Conservation (phyloP, 1,140 invertebrate species). For the Episyrphus balteatus region DNA sequence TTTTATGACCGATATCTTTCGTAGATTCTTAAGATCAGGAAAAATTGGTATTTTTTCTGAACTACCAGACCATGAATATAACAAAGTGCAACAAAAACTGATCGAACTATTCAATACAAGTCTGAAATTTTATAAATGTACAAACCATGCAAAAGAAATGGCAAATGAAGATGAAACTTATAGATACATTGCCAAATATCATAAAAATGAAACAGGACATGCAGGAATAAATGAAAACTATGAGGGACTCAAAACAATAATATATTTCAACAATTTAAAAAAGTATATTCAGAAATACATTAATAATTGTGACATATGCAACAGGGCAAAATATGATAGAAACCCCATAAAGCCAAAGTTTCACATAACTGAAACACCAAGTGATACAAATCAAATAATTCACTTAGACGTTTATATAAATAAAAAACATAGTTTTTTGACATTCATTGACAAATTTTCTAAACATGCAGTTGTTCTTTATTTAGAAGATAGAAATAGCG, state of each 20-base stretch:
- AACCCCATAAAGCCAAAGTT: conserved; percentile 10
- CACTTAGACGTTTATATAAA: conserved; percentile 7
- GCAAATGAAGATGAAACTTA: conserved; percentile 7
- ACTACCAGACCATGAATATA: conserved; percentile 4
- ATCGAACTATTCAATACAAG: conserved; percentile 8
- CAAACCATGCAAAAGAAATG: conserved; percentile 7
- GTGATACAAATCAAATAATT: conserved; percentile 6
- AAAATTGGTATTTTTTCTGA: conserved; percentile 10
- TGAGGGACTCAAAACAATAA: conserved; percentile 6
- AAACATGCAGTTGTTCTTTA: neutral
- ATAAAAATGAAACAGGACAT: conserved; percentile 5
- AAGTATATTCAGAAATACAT: conserved; percentile 1
- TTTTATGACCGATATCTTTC: conserved; percentile 1
- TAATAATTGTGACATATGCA: conserved; percentile 9
- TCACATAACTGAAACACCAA: conserved; percentile 9
- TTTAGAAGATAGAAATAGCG: conserved; percentile 4
- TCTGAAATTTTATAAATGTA: conserved; percentile 9
- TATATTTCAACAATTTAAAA: conserved; percentile 5
- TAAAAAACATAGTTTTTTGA: conserved; percentile 5
- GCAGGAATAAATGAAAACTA: conserved; percentile 8
- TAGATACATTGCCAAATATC: conserved; percentile 11
- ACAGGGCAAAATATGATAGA: conserved; percentile 7
- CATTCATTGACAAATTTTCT: conserved; percentile 8
- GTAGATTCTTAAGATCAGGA: conserved; percentile 4
- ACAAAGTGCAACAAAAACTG: conserved; percentile 9